Percentiles rank a stretch among this genome's conserved stretches.
phyloP scores from a whole-genome alignment of 30 jellyfish, hydroid and myxozoan genomes.

The Hydra vulgaris region DNA sequence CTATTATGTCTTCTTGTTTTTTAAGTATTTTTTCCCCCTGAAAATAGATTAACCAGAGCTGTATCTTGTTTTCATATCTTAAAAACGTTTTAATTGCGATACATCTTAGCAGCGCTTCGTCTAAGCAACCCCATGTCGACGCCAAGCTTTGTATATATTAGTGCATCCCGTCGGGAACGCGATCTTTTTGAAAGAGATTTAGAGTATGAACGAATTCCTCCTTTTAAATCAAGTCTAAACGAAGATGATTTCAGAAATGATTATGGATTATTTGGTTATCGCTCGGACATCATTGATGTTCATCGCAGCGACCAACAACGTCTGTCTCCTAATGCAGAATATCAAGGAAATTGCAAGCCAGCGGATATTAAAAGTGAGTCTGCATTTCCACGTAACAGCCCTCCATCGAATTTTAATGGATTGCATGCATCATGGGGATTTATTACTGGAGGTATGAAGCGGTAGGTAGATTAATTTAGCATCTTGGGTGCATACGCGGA shows the following conservation, averaged over 20 bases:
- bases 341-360: neutral
- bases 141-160: neutral
- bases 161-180: neutral
- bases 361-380: neutral
- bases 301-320: neutral
- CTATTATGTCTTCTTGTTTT: neutral
- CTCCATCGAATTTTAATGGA: neutral
- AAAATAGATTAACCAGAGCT: neutral
- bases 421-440: neutral
- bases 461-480: neutral
- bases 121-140: neutral
- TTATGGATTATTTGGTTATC: neutral
- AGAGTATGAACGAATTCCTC: neutral
- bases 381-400: neutral
- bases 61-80: neutral
- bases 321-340: neutral
- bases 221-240: neutral
- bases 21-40: neutral
- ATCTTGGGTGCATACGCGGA: neutral
- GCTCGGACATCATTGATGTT: neutral
- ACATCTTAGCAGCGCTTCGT: neutral
- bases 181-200: neutral
- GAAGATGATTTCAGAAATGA: neutral
- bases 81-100: neutral
- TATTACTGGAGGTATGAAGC: neutral